A percentile compares a stretch with the other conserved stretches of the same genome.
Conservation (phyloP, 2,797 vertebrate genomes). For the Sarcoramphus papa region DNA sequence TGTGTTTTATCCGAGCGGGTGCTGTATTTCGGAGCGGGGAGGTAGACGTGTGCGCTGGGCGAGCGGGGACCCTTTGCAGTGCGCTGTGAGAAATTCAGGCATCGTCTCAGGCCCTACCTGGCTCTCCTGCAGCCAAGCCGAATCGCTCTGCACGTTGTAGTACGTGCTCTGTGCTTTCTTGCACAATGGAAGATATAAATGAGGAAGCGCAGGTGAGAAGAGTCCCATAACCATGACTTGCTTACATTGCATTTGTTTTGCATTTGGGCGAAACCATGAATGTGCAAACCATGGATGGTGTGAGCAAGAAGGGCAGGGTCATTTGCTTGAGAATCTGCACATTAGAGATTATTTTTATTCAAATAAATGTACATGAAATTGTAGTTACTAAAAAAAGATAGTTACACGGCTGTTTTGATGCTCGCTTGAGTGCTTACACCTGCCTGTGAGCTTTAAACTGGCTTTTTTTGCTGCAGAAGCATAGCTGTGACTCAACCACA, state of each 20-base stretch:
- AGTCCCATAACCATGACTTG: not conserved
- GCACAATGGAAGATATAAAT: slow-evolving; percentile 1
- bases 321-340: not conserved
- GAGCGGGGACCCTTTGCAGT: not conserved
- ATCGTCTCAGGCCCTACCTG: not conserved
- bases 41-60: rapidly evolving
- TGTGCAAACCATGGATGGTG: not conserved
- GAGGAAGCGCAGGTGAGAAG: not conserved
- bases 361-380: not conserved
- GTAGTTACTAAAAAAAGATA: not conserved
- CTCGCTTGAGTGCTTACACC: not conserved
- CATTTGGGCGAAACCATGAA: not conserved
- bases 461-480: not conserved
- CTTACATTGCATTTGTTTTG: not conserved
- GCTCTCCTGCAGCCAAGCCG: not conserved
- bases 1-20: rapidly evolving
- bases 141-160: not conserved
- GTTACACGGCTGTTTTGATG: not conserved
- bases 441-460: not conserved
- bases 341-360: not conserved
- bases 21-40: not conserved
- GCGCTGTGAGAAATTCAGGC: not conserved
- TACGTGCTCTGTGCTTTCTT: not conserved
- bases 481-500: not conserved
- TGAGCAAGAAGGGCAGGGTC: slow-evolving; percentile 15